Evolutionary conservation across 2,113 vertebrate species (phyloP), one percentile per base, ranked within the genome.

Genomic region (Pluvialis apricaria): DNA sequence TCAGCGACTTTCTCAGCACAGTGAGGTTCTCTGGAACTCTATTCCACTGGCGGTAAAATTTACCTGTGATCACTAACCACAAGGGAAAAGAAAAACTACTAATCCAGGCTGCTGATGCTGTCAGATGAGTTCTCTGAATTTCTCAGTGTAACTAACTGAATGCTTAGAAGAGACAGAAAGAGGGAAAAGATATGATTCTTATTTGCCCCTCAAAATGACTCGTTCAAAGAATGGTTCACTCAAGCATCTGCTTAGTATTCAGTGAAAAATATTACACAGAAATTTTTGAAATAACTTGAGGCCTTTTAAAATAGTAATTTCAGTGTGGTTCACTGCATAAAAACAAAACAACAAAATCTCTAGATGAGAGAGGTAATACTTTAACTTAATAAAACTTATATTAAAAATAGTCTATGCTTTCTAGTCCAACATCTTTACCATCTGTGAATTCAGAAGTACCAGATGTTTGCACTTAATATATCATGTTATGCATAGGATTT

Each of bases 401-500:
- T 92, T 90, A 95, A 94, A 90, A 94, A 77, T 76, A 94, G 52
- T 61, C 58, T 9, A 80, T 15, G 42, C 84, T 95, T 96, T 94
- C 79, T 86, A 61, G n/a, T 88, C 21, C 71, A 88, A 34, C 15
- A 38, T 73, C 47, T 57, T 82, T 86, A 84, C 87, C 90, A 93
- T 84, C 81, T 95, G 86, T 95, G 82, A 92, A 88, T 94, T 94
- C 86, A 92, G 61, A 84, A 82, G 77, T 49, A 88, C 69, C 81
- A 95, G 77, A 81, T 91, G 88, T 91, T 88, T 90, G 38, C 22
- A 66, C 52, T 72, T 90, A 94, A 96, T 81, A 32, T 58, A 96
- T 94, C 61, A 80, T 69, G 71, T 62, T 91, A 70, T 75, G 12
- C 32, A 94, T 64, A 89, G 51, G 57, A 68, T 94, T 94, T 96